Conservation (phyloP, 2,888 invertebrate species). For the Acronicta leporina region DNA sequence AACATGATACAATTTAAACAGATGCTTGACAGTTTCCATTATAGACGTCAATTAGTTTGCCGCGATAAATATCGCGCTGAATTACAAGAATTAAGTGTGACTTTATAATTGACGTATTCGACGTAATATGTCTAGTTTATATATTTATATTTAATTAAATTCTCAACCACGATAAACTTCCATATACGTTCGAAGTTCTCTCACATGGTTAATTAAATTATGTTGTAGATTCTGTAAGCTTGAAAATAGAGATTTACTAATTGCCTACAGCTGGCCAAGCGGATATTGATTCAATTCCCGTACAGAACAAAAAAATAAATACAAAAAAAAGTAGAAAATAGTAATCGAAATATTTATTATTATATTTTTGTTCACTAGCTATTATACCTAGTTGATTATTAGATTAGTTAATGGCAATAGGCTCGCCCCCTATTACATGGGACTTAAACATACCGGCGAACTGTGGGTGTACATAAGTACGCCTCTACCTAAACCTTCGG, state of each 20-base stretch:
- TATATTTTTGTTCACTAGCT: too few relatives aligned
- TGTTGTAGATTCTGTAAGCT: too few relatives aligned
- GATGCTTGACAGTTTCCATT: slow-evolving; percentile 13
- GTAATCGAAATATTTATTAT: not conserved
- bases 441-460: too few relatives aligned
- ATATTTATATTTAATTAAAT: slow-evolving; percentile 24
- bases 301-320: too few relatives aligned
- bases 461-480: too few relatives aligned
- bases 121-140: slow-evolving; percentile 1
- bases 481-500: too few relatives aligned
- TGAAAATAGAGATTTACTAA: too few relatives aligned
- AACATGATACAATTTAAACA: slow-evolving; percentile 13
- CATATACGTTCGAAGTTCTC: slow-evolving; percentile 22
- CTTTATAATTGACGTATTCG: slow-evolving; percentile 39
- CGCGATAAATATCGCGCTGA: slow-evolving; percentile 13
- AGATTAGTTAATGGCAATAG: too few relatives aligned
- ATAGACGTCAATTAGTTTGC: slow-evolving; percentile 16
- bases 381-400: too few relatives aligned
- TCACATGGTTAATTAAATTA: not conserved
- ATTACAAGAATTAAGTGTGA: slow-evolving; percentile 31
- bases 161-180: slow-evolving; percentile 25
- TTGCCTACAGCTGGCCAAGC: too few relatives aligned
- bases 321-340: not conserved
- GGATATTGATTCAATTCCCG: too few relatives aligned
- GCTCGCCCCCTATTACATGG: too few relatives aligned